Percentiles rank a stretch among this genome's conserved stretches.
Evolutionary conservation across 2,797 vertebrate species (phyloP).

Genomic region (Macropus fuliginosus): DNA sequence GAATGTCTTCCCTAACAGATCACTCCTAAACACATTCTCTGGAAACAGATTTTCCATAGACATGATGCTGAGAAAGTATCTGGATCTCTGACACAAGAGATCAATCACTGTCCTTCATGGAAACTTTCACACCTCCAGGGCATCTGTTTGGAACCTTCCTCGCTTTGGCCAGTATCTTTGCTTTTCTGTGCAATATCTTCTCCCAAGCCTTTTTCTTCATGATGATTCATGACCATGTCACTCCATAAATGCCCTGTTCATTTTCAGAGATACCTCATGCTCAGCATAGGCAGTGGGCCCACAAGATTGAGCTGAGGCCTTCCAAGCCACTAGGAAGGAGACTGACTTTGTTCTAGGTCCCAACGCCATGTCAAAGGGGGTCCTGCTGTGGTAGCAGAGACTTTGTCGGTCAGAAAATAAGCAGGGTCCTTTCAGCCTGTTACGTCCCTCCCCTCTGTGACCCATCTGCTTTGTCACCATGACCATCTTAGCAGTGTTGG

Average conservation of each 20-base stretch:
- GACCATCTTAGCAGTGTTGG: background rate
- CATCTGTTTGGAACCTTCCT: background rate
- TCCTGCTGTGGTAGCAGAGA: background rate
- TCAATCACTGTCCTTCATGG: background rate
- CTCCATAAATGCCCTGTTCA: background rate
- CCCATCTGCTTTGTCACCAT: background rate
- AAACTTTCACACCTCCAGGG: background rate
- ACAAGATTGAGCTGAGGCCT: conserved; percentile 39
- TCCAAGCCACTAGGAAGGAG: conserved; percentile 6
- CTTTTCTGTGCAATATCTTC: too few relatives aligned
- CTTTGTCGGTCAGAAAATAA: background rate
- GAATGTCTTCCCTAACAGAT: background rate
- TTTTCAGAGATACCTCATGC: background rate
- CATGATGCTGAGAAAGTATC: background rate
- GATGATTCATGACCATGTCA: background rate
- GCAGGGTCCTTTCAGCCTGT: background rate
- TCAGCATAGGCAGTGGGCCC: background rate
- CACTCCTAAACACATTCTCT: background rate
- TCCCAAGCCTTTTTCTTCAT: background rate
- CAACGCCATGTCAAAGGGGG: background rate
- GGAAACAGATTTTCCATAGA: background rate
- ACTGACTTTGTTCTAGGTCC: background rate
- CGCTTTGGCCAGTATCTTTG: too few relatives aligned
- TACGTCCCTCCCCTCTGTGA: background rate
- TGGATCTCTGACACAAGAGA: background rate